phyloP scores from a whole-genome alignment of 2,888 invertebrate genomes.

The Cylindroiulus punctatus region DNA sequence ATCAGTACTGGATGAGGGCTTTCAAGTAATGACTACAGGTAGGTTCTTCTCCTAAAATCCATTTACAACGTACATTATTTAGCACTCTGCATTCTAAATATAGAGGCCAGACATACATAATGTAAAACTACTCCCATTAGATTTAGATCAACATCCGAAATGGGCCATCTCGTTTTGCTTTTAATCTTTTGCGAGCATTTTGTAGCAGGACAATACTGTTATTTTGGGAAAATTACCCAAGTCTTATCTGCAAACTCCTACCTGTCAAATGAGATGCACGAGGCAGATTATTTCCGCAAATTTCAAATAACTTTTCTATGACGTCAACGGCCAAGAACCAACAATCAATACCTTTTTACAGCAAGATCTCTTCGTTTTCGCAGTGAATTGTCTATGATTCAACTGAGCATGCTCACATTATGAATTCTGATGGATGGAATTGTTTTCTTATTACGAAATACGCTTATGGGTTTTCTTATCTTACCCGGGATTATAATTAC shows the following conservation, averaged over 20 bases:
- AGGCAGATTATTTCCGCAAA: neutral
- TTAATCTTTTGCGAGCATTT: neutral
- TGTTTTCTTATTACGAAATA: neutral
- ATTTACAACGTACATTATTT: neutral
- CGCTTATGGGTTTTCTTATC: neutral
- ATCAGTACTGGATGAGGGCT: neutral
- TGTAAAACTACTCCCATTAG: neutral
- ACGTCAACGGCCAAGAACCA: neutral
- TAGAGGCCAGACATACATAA: neutral
- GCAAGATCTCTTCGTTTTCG: too few relatives aligned
- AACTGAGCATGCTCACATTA: neutral
- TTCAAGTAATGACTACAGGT: neutral
- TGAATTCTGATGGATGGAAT: neutral
- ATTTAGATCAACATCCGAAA: neutral
- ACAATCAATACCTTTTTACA: constrained; percentile 29
- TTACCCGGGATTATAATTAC: neutral
- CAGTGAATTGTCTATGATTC: neutral
- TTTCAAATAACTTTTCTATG: neutral
- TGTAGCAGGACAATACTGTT: neutral
- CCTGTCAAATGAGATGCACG: neutral
- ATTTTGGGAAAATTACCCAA: neutral
- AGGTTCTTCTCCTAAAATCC: neutral
- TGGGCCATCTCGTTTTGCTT: neutral
- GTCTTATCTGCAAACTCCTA: neutral
- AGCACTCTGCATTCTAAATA: neutral